Conservation (phyloP, 2,113 vertebrate species). For the Eupsittula cactorum region DNA sequence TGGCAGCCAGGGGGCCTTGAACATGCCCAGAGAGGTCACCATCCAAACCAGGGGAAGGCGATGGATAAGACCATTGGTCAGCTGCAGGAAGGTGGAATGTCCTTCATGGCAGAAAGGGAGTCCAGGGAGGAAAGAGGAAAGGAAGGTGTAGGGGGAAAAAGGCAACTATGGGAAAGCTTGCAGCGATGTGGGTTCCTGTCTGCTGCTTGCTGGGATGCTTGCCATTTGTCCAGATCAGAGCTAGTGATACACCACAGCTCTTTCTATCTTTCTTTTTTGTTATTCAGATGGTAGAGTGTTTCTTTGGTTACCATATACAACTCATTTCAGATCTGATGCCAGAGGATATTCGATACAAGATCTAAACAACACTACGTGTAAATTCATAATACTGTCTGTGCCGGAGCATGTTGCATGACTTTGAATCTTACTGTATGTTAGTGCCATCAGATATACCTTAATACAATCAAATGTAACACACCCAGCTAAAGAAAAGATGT, state of each 20-base stretch:
- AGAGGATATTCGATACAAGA: constrained; percentile 65
- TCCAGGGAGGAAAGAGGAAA: not conserved
- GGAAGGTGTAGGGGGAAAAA: not conserved
- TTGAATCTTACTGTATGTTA: not conserved
- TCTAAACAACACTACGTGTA: not conserved
- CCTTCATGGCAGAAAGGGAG: not conserved
- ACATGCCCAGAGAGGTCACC: not conserved
- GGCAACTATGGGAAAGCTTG: not conserved
- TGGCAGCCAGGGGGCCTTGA: not conserved
- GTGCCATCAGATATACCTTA: constrained; percentile 56
- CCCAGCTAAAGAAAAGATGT: constrained; percentile 34
- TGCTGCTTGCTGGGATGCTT: not conserved
- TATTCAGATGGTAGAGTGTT: constrained; percentile 9
- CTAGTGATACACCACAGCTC: constrained; percentile 35
- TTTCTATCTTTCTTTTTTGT: not conserved
- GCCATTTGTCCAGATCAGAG: constrained; percentile 53
- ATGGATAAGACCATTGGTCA: not conserved
- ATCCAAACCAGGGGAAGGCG: not conserved
- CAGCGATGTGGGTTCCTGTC: not conserved
- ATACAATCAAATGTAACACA: not conserved
- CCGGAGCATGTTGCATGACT: constrained; percentile 22
- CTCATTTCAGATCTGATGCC: constrained; percentile 66
- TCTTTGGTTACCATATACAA: constrained; percentile 47
- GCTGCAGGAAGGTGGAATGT: not conserved
- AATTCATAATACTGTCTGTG: constrained; percentile 11